phyloP scores from a whole-genome alignment of 1,140 invertebrate genomes.

The Bicyclus anynana region DNA sequence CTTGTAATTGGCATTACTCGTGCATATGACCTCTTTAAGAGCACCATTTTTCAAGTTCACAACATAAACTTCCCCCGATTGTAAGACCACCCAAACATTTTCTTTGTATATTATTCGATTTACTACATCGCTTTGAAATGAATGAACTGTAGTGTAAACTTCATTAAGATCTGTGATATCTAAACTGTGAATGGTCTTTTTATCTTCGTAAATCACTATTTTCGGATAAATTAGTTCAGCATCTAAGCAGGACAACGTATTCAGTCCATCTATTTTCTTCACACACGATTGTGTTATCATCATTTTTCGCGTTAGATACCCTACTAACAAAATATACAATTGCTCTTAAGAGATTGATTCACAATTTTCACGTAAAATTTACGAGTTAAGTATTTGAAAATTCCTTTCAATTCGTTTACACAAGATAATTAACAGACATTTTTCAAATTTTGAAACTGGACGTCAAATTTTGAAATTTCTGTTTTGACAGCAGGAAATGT shows the following conservation, averaged over 20 bases:
- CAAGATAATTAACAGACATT: background rate
- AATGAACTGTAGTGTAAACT: conserved; percentile 10
- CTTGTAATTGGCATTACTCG: conserved; percentile 45
- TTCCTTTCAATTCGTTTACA: too few relatives aligned
- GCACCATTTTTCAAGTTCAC: conserved; percentile 33
- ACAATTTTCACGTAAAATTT: too few relatives aligned
- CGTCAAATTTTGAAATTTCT: background rate
- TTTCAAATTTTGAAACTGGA: background rate
- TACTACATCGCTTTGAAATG: conserved; percentile 38
- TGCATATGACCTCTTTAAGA: conserved; percentile 36
- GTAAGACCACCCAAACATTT: conserved; percentile 50
- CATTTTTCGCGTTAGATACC: background rate
- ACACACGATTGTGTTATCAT: conserved; percentile 16
- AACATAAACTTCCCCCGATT: conserved; percentile 44
- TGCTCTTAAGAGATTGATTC: too few relatives aligned
- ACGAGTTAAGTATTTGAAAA: too few relatives aligned
- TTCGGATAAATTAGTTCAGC: conserved; percentile 45
- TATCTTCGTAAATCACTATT: conserved; percentile 48
- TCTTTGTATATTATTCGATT: conserved; percentile 35
- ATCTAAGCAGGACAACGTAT: conserved; percentile 19
- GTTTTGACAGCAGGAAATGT: too few relatives aligned
- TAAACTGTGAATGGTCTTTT: conserved; percentile 30
- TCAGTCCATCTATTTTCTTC: conserved; percentile 3
- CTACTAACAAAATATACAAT: too few relatives aligned
- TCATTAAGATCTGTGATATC: conserved; percentile 14